Conservation (phyloP, 2,797 vertebrate species). For the Etheostoma nigrum region DNA sequence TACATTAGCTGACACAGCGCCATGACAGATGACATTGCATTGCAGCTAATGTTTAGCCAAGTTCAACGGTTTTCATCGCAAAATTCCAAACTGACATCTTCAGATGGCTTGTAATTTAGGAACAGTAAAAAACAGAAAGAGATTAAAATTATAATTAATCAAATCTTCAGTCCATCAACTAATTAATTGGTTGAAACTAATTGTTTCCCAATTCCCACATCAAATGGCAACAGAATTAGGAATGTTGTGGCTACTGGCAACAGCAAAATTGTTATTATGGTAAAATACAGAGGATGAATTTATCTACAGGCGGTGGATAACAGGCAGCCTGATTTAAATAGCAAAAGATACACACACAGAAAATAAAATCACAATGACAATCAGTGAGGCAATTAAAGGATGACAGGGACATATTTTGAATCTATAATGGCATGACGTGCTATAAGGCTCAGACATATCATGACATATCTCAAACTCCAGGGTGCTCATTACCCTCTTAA, state of each 20-base stretch:
- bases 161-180: background rate
- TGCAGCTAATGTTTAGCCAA: background rate
- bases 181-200: background rate
- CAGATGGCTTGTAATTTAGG: background rate
- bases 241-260: background rate
- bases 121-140: background rate
- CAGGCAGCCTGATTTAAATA: background rate
- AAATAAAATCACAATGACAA: constrained; percentile 9
- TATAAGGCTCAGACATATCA: constrained; percentile 19
- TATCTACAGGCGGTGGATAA: background rate
- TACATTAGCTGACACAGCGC: background rate
- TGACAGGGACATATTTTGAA: background rate
- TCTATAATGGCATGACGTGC: background rate
- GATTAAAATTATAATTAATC: background rate
- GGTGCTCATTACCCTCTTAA: constrained; percentile 42
- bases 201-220: background rate
- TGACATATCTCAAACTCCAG: constrained; percentile 39
- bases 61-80: background rate
- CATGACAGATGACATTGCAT: background rate
- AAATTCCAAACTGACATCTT: background rate
- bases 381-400: constrained; percentile 1
- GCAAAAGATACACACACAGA: background rate
- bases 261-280: background rate
- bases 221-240: background rate
- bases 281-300: background rate